phyloP scores from a whole-genome alignment of 2,113 vertebrate species.

The Hystrix cristata region DNA sequence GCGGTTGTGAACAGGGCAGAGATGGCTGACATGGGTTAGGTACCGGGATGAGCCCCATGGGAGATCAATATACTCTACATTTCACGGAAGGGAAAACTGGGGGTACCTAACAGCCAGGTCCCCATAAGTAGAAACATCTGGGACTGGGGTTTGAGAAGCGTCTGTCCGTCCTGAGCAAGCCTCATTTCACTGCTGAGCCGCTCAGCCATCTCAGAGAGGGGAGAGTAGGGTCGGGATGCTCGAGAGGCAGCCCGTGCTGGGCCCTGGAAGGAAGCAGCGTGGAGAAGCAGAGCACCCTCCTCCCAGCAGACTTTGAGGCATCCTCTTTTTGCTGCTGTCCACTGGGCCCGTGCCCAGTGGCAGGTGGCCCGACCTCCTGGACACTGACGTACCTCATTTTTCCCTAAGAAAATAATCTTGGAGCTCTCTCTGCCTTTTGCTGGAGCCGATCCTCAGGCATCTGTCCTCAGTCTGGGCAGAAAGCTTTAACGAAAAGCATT shows the following conservation, averaged over 20 bases:
- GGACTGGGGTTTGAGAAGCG: neutral
- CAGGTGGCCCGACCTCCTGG: neutral
- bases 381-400: neutral
- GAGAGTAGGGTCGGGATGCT: accelerated
- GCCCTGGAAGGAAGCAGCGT: neutral
- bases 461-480: neutral
- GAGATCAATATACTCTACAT: neutral
- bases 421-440: neutral
- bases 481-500: neutral
- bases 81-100: neutral
- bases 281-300: neutral
- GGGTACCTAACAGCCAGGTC: neutral
- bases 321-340: neutral
- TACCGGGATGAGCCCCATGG: neutral
- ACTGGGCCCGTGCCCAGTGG: accelerated
- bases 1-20: accelerated
- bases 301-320: accelerated
- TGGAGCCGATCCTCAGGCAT: neutral
- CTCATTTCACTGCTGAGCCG: neutral
- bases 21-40: neutral
- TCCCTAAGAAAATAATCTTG: neutral
- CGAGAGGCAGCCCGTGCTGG: neutral
- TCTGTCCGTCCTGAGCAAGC: neutral
- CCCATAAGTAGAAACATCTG: neutral
- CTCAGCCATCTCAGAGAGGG: neutral